Conservation (phyloP, 64 coral and sea anemone species). For the Acropora yongei region DNA sequence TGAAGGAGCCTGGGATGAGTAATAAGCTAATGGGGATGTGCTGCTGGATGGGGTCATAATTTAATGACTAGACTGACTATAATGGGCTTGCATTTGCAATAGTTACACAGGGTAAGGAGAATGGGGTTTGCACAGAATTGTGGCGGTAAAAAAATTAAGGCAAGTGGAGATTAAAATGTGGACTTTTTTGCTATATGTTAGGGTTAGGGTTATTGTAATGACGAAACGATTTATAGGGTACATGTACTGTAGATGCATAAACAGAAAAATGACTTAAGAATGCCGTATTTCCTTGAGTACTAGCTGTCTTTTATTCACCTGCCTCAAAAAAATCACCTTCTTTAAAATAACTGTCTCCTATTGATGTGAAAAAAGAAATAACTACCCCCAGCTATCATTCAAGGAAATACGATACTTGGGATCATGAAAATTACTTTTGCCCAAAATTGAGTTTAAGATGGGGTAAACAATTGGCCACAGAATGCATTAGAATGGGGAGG, state of each 20-base stretch:
- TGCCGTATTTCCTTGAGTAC: constrained; percentile 17
- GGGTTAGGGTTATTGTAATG: neutral
- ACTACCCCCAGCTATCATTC: neutral
- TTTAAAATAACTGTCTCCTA: constrained; percentile 7
- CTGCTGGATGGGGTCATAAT: neutral
- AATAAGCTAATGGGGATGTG: neutral
- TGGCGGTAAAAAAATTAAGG: constrained; percentile 14
- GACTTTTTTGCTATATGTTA: neutral
- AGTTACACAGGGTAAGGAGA: constrained; percentile 10
- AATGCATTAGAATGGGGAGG: constrained; percentile 4
- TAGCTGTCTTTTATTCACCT: constrained; percentile 10
- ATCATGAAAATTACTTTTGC: neutral
- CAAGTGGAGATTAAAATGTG: constrained; percentile 4
- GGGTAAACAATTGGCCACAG: constrained; percentile 18
- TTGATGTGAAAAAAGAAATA: constrained; percentile 5
- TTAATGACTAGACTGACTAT: neutral
- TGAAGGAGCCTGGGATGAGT: neutral
- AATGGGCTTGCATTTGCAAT: constrained; percentile 5
- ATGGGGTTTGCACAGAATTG: constrained; percentile 20
- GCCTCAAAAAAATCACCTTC: constrained; percentile 21
- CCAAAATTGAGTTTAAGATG: constrained; percentile 1
- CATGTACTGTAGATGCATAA: constrained; percentile 8
- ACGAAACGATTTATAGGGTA: constrained; percentile 1
- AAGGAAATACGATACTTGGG: constrained; percentile 19
- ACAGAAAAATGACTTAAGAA: constrained; percentile 22